phyloP scores from a whole-genome alignment of 2,888 invertebrate genomes.

The Anticlea derivata region DNA sequence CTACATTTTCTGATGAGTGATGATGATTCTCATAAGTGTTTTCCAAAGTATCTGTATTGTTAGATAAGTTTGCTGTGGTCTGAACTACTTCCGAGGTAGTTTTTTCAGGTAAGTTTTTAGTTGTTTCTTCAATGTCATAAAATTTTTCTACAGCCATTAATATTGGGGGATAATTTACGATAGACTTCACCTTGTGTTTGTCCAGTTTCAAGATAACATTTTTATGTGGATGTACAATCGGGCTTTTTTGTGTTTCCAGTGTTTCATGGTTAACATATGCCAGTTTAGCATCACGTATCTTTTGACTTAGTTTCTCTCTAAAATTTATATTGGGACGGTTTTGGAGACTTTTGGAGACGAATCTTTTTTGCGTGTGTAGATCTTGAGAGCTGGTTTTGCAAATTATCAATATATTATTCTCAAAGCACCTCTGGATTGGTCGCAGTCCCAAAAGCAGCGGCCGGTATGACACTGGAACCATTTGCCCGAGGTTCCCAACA shows the following conservation, averaged over 20 bases:
- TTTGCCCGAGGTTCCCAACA: background rate
- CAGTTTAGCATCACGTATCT: background rate
- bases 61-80: background rate
- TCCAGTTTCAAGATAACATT: background rate
- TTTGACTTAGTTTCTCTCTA: conserved; percentile 7
- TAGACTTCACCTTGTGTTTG: background rate
- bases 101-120: background rate
- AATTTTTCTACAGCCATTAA: background rate
- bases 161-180: conserved; percentile 2
- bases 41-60: background rate
- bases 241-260: background rate
- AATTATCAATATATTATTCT: background rate
- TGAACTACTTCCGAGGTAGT: too few species aligned
- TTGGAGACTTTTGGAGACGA: background rate
- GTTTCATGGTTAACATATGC: background rate
- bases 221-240: background rate
- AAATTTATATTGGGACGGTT: background rate
- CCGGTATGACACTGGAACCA: conserved; percentile 1
- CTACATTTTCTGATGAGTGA: background rate
- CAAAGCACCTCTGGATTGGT: background rate
- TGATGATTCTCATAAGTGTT: too few species aligned
- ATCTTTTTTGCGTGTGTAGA: background rate
- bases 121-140: background rate
- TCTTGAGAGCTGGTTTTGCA: conserved; percentile 2
- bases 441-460: background rate